phyloP scores from a whole-genome alignment of 2,797 vertebrate genomes.

The Bovichtus diacanthus region DNA sequence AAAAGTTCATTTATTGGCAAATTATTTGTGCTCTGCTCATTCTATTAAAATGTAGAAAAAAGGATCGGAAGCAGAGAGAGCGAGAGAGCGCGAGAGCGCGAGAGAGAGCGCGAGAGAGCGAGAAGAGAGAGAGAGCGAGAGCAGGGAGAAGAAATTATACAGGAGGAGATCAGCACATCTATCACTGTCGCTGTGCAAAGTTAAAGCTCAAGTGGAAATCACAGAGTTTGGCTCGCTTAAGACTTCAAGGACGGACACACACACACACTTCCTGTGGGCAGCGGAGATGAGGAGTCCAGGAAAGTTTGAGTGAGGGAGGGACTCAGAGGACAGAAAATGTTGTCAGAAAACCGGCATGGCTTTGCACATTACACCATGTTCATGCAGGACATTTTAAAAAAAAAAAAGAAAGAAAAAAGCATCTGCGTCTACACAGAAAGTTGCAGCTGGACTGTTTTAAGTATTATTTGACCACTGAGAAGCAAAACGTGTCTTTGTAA shows the following conservation, averaged over 20 bases:
- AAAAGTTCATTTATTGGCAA: slow-evolving; percentile 47
- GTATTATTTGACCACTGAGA: not conserved
- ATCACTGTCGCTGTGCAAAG: slow-evolving; percentile 72
- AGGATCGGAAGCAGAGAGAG: not conserved
- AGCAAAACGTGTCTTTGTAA: too few relatives aligned
- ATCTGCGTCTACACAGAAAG: not conserved
- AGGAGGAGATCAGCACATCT: slow-evolving; percentile 71
- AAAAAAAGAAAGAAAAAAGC: too few relatives aligned
- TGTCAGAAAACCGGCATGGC: not conserved
- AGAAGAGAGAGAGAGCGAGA: not conserved
- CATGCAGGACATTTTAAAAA: slow-evolving; percentile 13
- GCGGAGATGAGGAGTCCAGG: slow-evolving; percentile 3
- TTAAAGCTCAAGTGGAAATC: slow-evolving; percentile 67
- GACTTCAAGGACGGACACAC: slow-evolving; percentile 73
- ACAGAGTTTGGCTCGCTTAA: slow-evolving; percentile 49
- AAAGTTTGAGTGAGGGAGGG: slow-evolving; percentile 5
- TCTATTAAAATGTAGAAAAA: slow-evolving; percentile 34
- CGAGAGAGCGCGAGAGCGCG: too few relatives aligned
- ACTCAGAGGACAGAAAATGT: not conserved
- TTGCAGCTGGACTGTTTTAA: not conserved
- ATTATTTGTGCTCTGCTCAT: slow-evolving; percentile 39
- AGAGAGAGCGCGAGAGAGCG: too few relatives aligned
- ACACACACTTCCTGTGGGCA: slow-evolving; percentile 10
- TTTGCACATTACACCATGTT: slow-evolving; percentile 9
- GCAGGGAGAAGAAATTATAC: slow-evolving; percentile 44